Evolutionary conservation across 2,797 vertebrate genomes (phyloP).

Genomic region (Macropodus opercularis): DNA sequence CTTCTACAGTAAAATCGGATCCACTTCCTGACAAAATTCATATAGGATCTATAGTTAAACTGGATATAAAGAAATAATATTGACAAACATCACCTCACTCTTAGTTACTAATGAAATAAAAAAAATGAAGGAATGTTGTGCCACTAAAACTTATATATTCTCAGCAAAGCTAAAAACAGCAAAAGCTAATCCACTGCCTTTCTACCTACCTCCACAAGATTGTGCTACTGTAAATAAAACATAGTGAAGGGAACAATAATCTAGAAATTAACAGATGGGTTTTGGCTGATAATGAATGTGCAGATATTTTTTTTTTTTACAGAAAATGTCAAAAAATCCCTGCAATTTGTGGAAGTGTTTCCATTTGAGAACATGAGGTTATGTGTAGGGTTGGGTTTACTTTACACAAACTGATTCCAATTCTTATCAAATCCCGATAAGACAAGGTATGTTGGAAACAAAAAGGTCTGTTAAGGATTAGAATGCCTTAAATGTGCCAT

Average conservation of each 20-base stretch:
- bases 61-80: conserved; percentile 40
- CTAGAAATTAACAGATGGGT: conserved; percentile 57
- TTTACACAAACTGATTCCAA: conserved; percentile 33
- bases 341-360: conserved; percentile 60
- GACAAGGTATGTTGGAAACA: conserved; percentile 17
- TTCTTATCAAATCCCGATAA: conserved; percentile 43
- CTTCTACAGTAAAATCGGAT: conserved; percentile 57
- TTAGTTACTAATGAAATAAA: conserved; percentile 48
- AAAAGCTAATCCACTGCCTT: conserved; percentile 55
- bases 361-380: conserved; percentile 48
- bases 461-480: conserved; percentile 7
- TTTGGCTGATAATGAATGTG: conserved; percentile 62
- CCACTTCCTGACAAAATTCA: conserved; percentile 54
- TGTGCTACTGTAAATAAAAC: conserved; percentile 61
- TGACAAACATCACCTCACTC: conserved; percentile 27
- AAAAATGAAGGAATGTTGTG: conserved; percentile 71
- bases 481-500: conserved; percentile 20
- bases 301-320: conserved; percentile 46
- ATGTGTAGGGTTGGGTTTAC: conserved; percentile 44
- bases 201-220: conserved; percentile 66
- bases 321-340: conserved; percentile 69
- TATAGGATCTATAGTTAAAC: conserved; percentile 50
- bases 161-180: conserved; percentile 56
- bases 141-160: conserved; percentile 66
- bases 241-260: conserved; percentile 42